phyloP scores from a whole-genome alignment of 2,113 vertebrate genomes.

The Gobiocypris rarus region DNA sequence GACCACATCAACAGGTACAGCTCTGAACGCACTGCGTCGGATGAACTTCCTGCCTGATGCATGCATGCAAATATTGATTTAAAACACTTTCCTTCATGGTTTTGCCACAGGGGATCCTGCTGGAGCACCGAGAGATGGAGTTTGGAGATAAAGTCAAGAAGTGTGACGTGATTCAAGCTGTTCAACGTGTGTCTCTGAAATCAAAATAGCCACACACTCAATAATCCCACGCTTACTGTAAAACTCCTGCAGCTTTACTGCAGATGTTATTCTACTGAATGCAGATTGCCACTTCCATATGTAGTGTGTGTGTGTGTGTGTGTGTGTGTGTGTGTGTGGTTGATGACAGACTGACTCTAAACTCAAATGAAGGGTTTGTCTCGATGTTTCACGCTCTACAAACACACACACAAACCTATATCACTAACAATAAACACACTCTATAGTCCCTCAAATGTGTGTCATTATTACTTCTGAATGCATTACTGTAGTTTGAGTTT shows the following conservation, averaged over 20 bases:
- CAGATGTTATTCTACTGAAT: too few species aligned
- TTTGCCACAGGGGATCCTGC: not conserved
- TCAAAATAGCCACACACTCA: not conserved
- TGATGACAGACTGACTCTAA: conserved; percentile 38
- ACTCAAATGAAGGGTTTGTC: conserved; percentile 20
- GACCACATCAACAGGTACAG: conserved; percentile 62
- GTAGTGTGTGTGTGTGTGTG: conserved; percentile 11
- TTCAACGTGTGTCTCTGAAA: conserved; percentile 11
- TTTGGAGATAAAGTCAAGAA: conserved; percentile 35
- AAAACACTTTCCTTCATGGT: not conserved
- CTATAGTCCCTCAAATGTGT: not conserved
- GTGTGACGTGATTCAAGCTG: conserved; percentile 30
- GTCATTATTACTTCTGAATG: not conserved
- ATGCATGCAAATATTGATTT: not conserved
- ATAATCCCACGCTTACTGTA: too few species aligned
- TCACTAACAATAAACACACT: not conserved
- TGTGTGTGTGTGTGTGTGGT: conserved; percentile 23
- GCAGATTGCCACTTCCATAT: not conserved
- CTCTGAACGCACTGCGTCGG: too few species aligned
- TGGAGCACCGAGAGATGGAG: conserved; percentile 42
- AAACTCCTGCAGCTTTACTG: too few species aligned
- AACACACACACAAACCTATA: not conserved
- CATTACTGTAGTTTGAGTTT: not conserved
- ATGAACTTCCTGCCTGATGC: not conserved
- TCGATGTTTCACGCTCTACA: conserved; percentile 33